These are phyloP conservation scores for Anomalospiza imberbis DNA, from an alignment of 2,797 vertebrate genomes.

Conservation along the genomic window DNA sequence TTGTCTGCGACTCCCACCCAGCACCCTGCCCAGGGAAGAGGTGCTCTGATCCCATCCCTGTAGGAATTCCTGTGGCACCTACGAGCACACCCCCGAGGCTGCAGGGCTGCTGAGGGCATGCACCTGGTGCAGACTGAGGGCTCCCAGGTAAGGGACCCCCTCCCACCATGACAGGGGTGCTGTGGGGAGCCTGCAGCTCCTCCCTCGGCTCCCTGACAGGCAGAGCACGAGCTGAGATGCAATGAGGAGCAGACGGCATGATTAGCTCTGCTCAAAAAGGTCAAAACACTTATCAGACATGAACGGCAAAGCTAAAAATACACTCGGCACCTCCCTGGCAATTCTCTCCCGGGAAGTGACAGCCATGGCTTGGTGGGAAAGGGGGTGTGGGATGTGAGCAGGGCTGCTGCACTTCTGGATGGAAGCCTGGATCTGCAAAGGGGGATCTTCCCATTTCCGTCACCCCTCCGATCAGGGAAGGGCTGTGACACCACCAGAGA, in stretches of 20 bases:
- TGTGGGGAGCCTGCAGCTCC: background rate
- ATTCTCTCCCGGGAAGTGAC: slow-evolving; percentile 23
- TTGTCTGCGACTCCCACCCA: background rate
- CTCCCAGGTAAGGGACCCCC: background rate
- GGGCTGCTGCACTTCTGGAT: background rate
- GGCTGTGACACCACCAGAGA: background rate
- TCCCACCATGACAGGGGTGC: rapidly evolving
- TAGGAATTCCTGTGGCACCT: rapidly evolving
- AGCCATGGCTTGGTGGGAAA: background rate
- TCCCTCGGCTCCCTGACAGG: background rate
- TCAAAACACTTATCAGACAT: slow-evolving; percentile 60
- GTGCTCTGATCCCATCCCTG: background rate
- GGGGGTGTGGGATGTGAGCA: background rate
- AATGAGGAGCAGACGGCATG: slow-evolving; percentile 21
- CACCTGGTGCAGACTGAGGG: background rate
- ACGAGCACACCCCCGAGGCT: rapidly evolving
- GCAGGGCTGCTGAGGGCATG: background rate
- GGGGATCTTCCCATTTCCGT: background rate
- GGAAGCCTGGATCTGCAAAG: background rate
- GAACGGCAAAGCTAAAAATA: slow-evolving; percentile 59
- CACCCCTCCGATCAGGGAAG: background rate
- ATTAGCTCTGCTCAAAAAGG: slow-evolving; percentile 62
- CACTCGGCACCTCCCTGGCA: slow-evolving; percentile 54
- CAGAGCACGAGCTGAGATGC: slow-evolving; percentile 12
- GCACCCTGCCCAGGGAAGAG: background rate